Conservation (phyloP, 2,797 vertebrate species). For the Phalanger gymnotis region DNA sequence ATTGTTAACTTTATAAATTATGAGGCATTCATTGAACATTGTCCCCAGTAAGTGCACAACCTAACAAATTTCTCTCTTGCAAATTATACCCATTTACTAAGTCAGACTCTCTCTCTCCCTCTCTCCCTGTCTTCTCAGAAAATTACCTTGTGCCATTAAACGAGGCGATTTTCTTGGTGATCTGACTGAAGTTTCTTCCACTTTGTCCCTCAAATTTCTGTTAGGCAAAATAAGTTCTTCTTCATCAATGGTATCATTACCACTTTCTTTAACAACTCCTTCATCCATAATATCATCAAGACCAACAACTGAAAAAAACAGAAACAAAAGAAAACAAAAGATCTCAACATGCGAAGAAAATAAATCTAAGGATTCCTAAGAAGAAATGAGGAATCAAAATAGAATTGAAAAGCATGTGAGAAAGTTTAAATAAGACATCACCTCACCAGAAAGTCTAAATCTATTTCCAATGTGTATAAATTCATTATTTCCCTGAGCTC, state of each 20-base stretch:
- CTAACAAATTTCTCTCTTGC: slow-evolving; percentile 1
- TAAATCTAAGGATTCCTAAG: slow-evolving; percentile 65
- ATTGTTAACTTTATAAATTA: slow-evolving; percentile 19
- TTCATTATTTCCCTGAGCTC: slow-evolving; percentile 23
- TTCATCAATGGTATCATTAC: slow-evolving; percentile 85
- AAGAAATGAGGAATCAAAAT: slow-evolving; percentile 56
- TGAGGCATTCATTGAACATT: slow-evolving; percentile 34
- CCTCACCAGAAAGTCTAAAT: slow-evolving; percentile 28
- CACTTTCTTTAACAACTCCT: slow-evolving; percentile 88
- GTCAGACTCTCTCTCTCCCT: slow-evolving; percentile 12
- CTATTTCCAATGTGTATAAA: slow-evolving; percentile 12
- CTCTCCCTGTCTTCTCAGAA: slow-evolving; percentile 47
- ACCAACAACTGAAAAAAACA: slow-evolving; percentile 85
- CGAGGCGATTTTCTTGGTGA: slow-evolving; percentile 89
- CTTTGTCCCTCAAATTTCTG: slow-evolving; percentile 85
- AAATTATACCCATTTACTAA: neutral
- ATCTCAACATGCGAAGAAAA: slow-evolving; percentile 37
- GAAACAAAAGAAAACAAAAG: slow-evolving; percentile 73
- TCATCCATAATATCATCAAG: slow-evolving; percentile 90
- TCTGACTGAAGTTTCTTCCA: slow-evolving; percentile 82
- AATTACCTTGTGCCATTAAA: slow-evolving; percentile 87
- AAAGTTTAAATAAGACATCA: slow-evolving; percentile 44
- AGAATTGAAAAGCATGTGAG: slow-evolving; percentile 48
- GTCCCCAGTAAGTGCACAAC: neutral
- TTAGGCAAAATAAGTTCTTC: slow-evolving; percentile 86